Conservation (phyloP, 2,888 invertebrate species). For the Microplitis deprimator region DNA sequence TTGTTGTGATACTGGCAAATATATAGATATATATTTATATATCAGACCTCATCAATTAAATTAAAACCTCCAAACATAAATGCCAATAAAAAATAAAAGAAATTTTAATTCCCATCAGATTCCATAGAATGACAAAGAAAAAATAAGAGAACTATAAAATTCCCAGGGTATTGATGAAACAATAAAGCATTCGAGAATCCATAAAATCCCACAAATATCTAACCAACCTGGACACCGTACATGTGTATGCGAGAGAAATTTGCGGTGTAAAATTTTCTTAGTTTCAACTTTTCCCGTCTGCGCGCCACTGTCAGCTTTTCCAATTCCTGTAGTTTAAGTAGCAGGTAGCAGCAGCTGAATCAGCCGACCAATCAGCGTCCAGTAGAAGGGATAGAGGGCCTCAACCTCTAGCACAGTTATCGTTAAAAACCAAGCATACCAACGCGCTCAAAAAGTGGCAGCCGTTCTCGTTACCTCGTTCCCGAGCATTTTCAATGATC, state of each 20-base stretch:
- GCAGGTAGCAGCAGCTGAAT: neutral
- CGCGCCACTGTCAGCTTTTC: slow-evolving; percentile 41
- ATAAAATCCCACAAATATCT: neutral
- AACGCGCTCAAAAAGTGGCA: slow-evolving; percentile 14
- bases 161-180: neutral
- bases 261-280: neutral
- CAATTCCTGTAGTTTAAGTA: slow-evolving; percentile 15
- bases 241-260: neutral
- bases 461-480: slow-evolving; percentile 12
- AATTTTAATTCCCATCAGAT: neutral
- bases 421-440: neutral
- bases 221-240: neutral
- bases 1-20: no score
- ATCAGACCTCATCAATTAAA: no score
- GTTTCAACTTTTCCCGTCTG: slow-evolving; percentile 21
- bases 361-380: neutral
- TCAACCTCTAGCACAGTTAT: slow-evolving; percentile 42
- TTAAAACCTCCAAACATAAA: no score
- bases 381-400: slow-evolving; percentile 46
- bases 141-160: neutral
- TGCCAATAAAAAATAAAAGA: neutral
- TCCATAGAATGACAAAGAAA: neutral
- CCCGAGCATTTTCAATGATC: neutral
- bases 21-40: no score
- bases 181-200: neutral